These are phyloP conservation scores for Acropternis orthonyx DNA, from an alignment of 2,797 vertebrate species.

Conservation along the genomic window DNA sequence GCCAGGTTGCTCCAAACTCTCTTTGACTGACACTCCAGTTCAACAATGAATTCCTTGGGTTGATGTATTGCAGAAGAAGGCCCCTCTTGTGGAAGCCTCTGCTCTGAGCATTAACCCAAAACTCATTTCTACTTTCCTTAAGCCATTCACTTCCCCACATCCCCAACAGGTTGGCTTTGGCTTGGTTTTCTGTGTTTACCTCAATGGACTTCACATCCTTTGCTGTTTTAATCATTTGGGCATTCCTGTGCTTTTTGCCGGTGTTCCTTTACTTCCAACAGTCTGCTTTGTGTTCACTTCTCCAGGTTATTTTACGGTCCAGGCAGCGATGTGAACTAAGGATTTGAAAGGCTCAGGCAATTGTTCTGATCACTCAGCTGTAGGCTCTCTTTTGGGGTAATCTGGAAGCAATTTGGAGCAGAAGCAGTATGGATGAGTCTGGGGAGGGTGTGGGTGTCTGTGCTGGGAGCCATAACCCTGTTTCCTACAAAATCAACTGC, in stretches of 20 bases:
- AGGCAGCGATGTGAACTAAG: not conserved
- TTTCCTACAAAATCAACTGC: not conserved
- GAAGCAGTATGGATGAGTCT: not conserved
- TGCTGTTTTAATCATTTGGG: not conserved
- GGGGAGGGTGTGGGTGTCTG: not conserved
- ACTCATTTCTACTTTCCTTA: not conserved
- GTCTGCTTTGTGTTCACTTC: not conserved
- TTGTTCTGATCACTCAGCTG: slow-evolving; percentile 4
- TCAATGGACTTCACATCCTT: not conserved
- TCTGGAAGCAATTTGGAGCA: slow-evolving; percentile 25
- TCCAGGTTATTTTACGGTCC: not conserved
- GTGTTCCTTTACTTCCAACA: not conserved
- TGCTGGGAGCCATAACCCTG: not conserved
- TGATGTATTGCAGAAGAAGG: not conserved
- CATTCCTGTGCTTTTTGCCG: not conserved
- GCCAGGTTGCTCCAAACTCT: not conserved
- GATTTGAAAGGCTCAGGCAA: not conserved
- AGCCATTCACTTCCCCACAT: not conserved
- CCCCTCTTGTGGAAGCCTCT: not conserved
- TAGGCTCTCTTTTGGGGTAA: not conserved
- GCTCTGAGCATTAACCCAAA: not conserved
- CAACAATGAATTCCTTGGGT: not conserved
- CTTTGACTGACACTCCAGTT: not conserved
- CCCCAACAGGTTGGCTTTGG: not conserved
- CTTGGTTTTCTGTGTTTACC: not conserved